Base-by-base conservation (phyloP, 2,888 invertebrate species). In the Prosapia bicincta region DNA sequence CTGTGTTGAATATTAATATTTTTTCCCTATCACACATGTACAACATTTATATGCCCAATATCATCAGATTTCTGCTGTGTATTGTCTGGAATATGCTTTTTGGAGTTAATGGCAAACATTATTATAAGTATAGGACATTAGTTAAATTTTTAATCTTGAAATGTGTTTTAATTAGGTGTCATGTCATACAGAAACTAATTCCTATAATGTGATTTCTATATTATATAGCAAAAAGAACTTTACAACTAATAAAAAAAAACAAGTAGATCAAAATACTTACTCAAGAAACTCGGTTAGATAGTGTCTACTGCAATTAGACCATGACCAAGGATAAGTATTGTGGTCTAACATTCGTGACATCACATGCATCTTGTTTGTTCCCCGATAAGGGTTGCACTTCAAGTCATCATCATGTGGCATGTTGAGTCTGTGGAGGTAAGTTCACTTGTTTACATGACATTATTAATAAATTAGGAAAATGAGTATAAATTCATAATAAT, bases 351-450 rank as follows among this genome's bases (percentile, higher is more conserved):
- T 92, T 66, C 93, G 89, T 13, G 93, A 92, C 96, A 96, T 96
- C 54, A 96, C 92, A 71, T 85, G 86, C 38, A 85, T 84, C 69
- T 85, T 86, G 10, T 86, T 85, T 3, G 82, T 82, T 43, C 84
- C 85, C 54, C 88, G 87, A 81, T 88, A 90, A 69, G 85, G 84
- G 20, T 85, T 84, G 83, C 96, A 95, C 80, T 90, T 89, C 71
- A 87, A 85, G 80, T 94, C 93, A 82, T 95, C 94, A 83, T 95
- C 95, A 83, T 96, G 96, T 0, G 93, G 94, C 90, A 96, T 93
- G 84, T 91, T 94, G 80, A 92, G 87, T 70, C 93, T 93, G 83
- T 38, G 85, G n/a, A n/a, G n/a, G n/a, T n/a, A n/a, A n/a, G n/a
- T n/a, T n/a, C n/a, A n/a, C n/a, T n/a, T n/a, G n/a, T n/a, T n/a